phyloP scores from a whole-genome alignment of 2,888 invertebrate species.

The Axea sp. region DNA sequence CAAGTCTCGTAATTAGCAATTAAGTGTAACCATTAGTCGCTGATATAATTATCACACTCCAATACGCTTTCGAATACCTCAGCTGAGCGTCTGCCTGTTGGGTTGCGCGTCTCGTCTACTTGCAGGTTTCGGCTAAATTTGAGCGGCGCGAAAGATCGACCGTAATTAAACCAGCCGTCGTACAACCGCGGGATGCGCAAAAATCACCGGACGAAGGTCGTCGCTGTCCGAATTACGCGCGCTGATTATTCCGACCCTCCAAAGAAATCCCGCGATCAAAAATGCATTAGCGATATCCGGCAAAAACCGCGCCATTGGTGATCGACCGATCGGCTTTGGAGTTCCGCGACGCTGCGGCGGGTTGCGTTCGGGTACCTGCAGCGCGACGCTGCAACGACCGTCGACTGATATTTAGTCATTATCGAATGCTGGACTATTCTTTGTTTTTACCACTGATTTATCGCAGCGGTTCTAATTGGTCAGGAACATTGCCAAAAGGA shows the following conservation, averaged over 20 bases:
- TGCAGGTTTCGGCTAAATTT: slow-evolving; percentile 65
- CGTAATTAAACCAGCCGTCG: slow-evolving; percentile 31
- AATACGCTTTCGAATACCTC: slow-evolving; percentile 71
- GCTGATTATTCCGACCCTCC: slow-evolving; percentile 22
- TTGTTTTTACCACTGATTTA: too few relatives aligned
- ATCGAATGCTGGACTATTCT: too few relatives aligned
- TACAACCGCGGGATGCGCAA: slow-evolving; percentile 13
- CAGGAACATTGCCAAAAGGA: too few relatives aligned
- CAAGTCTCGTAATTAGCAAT: slow-evolving; percentile 80
- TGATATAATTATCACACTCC: slow-evolving; percentile 79
- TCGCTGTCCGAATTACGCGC: slow-evolving; percentile 8
- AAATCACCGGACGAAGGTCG: too few relatives aligned
- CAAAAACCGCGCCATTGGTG: slow-evolving; percentile 27
- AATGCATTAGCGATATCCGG: slow-evolving; percentile 33
- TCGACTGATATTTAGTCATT: too few relatives aligned
- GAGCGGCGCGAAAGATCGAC: slow-evolving; percentile 29
- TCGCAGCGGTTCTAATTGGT: too few relatives aligned
- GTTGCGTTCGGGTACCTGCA: too few relatives aligned
- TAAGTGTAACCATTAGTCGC: slow-evolving; percentile 80
- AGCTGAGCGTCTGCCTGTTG: slow-evolving; percentile 69
- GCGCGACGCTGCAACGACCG: too few relatives aligned
- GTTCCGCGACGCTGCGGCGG: neutral
- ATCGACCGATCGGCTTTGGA: slow-evolving; percentile 1
- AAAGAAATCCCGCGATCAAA: slow-evolving; percentile 29
- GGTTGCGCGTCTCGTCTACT: slow-evolving; percentile 53